Base-by-base conservation (phyloP, 92 coral and sea anemone genomes). In the Pocillopora grandis region DNA sequence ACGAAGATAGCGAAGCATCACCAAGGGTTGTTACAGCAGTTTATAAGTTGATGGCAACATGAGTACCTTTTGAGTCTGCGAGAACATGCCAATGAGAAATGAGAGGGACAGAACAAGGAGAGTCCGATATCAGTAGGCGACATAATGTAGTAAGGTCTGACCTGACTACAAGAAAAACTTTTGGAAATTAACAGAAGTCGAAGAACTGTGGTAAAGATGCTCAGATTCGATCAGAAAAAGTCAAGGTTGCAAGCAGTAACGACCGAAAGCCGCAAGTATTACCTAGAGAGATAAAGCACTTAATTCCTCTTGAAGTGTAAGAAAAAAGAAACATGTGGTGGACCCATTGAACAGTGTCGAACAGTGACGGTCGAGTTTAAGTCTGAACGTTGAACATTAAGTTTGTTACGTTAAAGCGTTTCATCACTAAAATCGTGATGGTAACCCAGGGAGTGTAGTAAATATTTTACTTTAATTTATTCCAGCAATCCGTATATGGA, bases 161-260 rank as follows among this genome's bases (percentile, higher is more conserved):
- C 80, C 14, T 57, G 69, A 67, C 75, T 67, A 16, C 59, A 79
- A 8, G 60, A n/a, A n/a, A 76, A 63, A 52, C 14, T 86, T 86
- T 66, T 86, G 89, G 80, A 86, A 86, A 72, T 61, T 86, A n/a
- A 85, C 80, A 6, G 36, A 58, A 14, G 71, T 80, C 12, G 72
- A 86, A 15, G 86, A 86, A 63, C 61, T 86, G 21, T 2, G 80
- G 85, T 27, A 42, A 68, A 48, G 80, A 78, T 69, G 85, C 80
- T 49, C 65, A 73, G 37, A 78, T 87, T 56, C 77, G 81, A 79
- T 71, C n/a, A n/a, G n/a, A n/a, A n/a, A n/a, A n/a, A n/a, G n/a
- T n/a, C n/a, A n/a, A n/a, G n/a, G n/a, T n/a, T n/a, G 71, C 75
- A 19, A 73, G 71, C 77, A 85, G 42, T 9, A 18, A 66, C 10